Conservation (phyloP, 2,888 invertebrate species). For the Endomychus coccineus region DNA sequence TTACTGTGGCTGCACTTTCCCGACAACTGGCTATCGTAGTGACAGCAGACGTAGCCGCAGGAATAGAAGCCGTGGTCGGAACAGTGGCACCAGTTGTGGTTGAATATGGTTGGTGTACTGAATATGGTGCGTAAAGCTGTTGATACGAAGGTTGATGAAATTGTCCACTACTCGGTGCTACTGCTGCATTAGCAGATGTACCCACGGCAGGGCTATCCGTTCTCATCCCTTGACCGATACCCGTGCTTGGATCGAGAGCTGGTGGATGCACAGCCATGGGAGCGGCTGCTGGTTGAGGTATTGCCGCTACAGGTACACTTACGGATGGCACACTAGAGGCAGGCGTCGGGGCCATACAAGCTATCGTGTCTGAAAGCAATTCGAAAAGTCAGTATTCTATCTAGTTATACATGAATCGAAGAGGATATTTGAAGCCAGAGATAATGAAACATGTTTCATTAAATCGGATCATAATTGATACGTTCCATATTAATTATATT, state of each 20-base stretch:
- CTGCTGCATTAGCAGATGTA: slow-evolving; percentile 43
- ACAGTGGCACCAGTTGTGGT: slow-evolving; percentile 15
- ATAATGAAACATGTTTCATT: too few species aligned
- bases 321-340: slow-evolving; percentile 30
- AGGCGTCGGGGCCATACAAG: slow-evolving; percentile 24
- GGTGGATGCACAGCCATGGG: slow-evolving; percentile 42
- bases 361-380: slow-evolving; percentile 11
- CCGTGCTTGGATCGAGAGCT: slow-evolving; percentile 36
- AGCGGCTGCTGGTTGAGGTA: slow-evolving; percentile 51
- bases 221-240: slow-evolving; percentile 36
- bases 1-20: slow-evolving; percentile 32
- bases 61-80: slow-evolving; percentile 39
- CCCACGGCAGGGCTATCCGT: slow-evolving; percentile 52
- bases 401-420: too few species aligned
- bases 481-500: too few species aligned
- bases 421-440: too few species aligned
- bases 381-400: too few species aligned
- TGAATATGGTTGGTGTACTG: slow-evolving; percentile 40
- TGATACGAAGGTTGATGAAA: slow-evolving; percentile 47
- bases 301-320: slow-evolving; percentile 37
- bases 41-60: slow-evolving; percentile 46
- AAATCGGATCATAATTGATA: too few species aligned
- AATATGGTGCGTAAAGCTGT: slow-evolving; percentile 73
- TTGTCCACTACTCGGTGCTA: slow-evolving; percentile 47
- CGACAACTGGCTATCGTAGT: slow-evolving; percentile 17